Evolutionary conservation across 1,140 invertebrate genomes (phyloP).

Genomic region (Drosophila varians): DNA sequence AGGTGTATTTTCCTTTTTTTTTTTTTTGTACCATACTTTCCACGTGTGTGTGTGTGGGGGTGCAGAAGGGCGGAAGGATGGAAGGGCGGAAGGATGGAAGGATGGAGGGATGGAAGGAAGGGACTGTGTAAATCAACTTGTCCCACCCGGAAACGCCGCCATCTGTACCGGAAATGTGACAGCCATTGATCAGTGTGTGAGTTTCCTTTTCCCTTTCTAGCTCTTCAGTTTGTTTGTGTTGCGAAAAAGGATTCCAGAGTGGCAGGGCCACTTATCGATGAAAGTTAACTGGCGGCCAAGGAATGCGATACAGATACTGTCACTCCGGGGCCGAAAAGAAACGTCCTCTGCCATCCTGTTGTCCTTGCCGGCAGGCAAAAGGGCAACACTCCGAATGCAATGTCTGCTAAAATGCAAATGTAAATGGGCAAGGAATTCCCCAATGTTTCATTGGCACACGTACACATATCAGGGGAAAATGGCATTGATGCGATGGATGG

Average conservation of each 20-base stretch:
- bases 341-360: background rate
- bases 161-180: slow-evolving; percentile 69
- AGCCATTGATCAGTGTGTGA: slow-evolving; percentile 67
- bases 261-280: slow-evolving; percentile 39
- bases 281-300: slow-evolving; percentile 30
- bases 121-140: slow-evolving; percentile 63
- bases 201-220: slow-evolving; percentile 2
- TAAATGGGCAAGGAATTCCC: slow-evolving; percentile 39
- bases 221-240: slow-evolving; percentile 11
- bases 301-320: slow-evolving; percentile 21
- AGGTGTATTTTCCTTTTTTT: background rate
- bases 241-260: slow-evolving; percentile 7
- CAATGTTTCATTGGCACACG: slow-evolving; percentile 19
- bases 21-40: background rate
- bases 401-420: slow-evolving; percentile 57
- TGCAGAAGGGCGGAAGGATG: slow-evolving; percentile 34
- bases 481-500: background rate
- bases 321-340: background rate
- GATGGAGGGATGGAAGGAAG: slow-evolving; percentile 40
- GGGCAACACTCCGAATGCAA: background rate
- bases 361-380: background rate
- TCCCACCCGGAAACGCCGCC: slow-evolving; percentile 48
- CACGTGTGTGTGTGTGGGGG: background rate
- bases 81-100: too few species aligned
- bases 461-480: slow-evolving; percentile 12